Conservation (phyloP, 2,888 invertebrate species). For the Tenthredo scrophulariae region DNA sequence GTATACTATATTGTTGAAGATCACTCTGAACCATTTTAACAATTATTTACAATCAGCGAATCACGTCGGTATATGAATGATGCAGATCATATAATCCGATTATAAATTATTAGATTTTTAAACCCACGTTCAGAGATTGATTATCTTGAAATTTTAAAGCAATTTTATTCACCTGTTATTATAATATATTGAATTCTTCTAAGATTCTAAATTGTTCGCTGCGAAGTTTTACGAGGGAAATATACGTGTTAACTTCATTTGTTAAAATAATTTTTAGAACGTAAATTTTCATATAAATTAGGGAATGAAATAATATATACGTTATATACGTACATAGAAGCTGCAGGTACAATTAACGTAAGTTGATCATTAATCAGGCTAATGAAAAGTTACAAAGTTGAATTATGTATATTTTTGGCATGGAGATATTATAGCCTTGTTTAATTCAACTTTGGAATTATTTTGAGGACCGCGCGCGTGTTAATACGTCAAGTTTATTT, state of each 20-base stretch:
- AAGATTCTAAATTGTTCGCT: not conserved
- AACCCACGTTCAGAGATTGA: not conserved
- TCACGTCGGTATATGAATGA: not conserved
- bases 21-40: not conserved
- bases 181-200: not conserved
- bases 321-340: not conserved
- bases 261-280: not conserved
- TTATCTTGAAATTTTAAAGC: not conserved
- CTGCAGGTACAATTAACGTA: slow-evolving; percentile 39
- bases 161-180: not conserved
- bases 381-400: slow-evolving; percentile 29
- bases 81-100: not conserved
- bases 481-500: not conserved
- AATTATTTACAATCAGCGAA: not conserved
- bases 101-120: not conserved
- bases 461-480: not conserved
- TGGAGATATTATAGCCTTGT: slow-evolving; percentile 5
- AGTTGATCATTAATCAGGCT: slow-evolving; percentile 36
- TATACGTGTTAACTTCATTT: not conserved
- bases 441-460: slow-evolving; percentile 42
- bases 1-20: not conserved
- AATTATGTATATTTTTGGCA: slow-evolving; percentile 43
- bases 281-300: not conserved
- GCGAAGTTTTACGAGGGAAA: not conserved
- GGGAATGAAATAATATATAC: slow-evolving; percentile 6